These are phyloP conservation scores for Sceloporus undulatus DNA, from an alignment of 2,113 vertebrate genomes.

Conservation along the genomic window DNA sequence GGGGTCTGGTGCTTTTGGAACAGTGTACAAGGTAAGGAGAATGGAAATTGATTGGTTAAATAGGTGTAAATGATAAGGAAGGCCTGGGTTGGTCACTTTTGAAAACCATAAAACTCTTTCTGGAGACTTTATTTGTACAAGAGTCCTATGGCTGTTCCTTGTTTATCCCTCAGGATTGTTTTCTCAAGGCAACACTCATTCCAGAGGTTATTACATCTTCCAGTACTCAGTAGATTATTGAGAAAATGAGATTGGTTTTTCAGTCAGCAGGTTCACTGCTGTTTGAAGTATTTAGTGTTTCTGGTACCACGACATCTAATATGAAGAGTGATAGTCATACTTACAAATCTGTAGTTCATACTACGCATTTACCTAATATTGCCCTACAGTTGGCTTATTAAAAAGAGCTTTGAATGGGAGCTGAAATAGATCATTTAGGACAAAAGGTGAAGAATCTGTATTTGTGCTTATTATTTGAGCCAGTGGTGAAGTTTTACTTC, in stretches of 20 bases:
- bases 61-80: not conserved
- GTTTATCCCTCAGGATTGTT: not conserved
- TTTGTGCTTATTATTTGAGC: not conserved
- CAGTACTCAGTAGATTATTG: not conserved
- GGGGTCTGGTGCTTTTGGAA: constrained; percentile 95
- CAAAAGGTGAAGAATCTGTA: not conserved
- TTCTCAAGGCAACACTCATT: not conserved
- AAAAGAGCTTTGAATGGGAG: not conserved
- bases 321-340: not conserved
- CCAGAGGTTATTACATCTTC: not conserved
- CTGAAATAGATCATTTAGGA: not conserved
- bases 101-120: not conserved
- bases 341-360: not conserved
- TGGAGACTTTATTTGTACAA: no score
- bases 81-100: not conserved
- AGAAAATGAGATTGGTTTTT: not conserved
- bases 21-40: constrained; percentile 92
- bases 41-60: not conserved
- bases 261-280: not conserved
- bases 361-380: not conserved
- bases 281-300: not conserved
- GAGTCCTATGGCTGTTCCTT: not conserved
- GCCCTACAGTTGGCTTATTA: not conserved
- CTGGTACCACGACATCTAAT: not conserved
- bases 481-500: not conserved